Evolutionary conservation across 2,113 vertebrate genomes (phyloP), one percentile per base, ranked within the genome.

Genomic region (Zosterops lateralis): DNA sequence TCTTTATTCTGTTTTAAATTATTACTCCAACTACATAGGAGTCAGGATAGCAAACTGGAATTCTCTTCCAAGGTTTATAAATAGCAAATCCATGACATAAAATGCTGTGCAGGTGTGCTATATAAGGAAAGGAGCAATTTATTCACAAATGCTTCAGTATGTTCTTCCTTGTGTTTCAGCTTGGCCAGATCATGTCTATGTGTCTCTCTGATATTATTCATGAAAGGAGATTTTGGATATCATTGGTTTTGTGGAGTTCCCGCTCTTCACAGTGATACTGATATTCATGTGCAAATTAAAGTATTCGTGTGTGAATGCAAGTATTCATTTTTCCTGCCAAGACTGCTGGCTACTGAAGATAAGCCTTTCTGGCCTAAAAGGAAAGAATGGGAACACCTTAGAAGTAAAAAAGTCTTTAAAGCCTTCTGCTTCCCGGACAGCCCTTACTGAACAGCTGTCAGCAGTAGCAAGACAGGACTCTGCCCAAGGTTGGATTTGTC

Each of bases 31-130:
- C 66, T 81, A 84, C 70, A 72, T 32, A 58, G 32, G 36, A 92
- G 38, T 66, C 68, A 64, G 19, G 60, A 48, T 53, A 88, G 56
- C 88, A 81, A 81, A 87, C 29, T 67, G 24, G 31, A 92, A 67
- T 94, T 84, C 53, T 73, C 48, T 75, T 61, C n/a, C 65, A 81
- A 86, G 42, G 11, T 77, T 94, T 74, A 74, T 84, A 92, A 87
- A 82, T 68, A 89, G 66, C 48, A 76, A 89, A 71, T 0, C 0
- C 15, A 48, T 56, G 36, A 75, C 17, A 90, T 73, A 80, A 71
- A 88, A 90, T 40, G 7, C n/a, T 65, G 44, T 74, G 31, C 34
- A 68, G 38, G 18, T 83, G 42, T 24, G 19, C 48, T 93, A 18
- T 44, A 44, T 78, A 84, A 81, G 50, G 40, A 84, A 74, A 86